phyloP scores from a whole-genome alignment of 2,888 invertebrate genomes.

The Chydorus sphaericus region DNA sequence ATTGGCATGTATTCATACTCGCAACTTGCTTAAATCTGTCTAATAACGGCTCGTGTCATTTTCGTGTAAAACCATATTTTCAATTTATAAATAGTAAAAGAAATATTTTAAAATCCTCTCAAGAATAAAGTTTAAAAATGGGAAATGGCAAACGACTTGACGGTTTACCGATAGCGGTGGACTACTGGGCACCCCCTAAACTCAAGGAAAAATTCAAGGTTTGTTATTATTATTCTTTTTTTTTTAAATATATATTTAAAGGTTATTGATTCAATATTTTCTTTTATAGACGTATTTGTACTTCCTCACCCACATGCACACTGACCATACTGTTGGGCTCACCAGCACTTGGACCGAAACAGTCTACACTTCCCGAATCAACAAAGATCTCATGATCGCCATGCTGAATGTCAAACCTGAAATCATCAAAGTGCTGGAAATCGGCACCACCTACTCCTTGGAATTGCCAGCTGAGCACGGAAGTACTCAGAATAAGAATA shows the following conservation, averaged over 20 bases:
- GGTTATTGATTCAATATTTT: background rate
- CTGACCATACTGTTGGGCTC: conserved; percentile 3
- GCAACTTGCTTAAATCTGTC: too few relatives aligned
- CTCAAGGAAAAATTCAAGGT: background rate
- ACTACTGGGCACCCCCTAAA: background rate
- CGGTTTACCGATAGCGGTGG: conserved; percentile 5
- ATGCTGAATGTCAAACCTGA: conserved; percentile 7
- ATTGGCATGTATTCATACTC: too few relatives aligned
- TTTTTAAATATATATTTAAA: background rate
- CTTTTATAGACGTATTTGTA: background rate
- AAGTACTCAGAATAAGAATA: background rate
- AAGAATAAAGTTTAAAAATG: too few relatives aligned
- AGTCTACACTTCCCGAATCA: conserved; percentile 1
- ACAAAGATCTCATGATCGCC: background rate
- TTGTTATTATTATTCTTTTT: background rate
- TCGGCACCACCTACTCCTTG: background rate
- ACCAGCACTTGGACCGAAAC: conserved; percentile 9
- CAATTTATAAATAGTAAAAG: too few relatives aligned
- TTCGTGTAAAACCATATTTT: too few relatives aligned
- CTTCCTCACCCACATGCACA: conserved; percentile 8
- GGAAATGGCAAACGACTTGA: too few relatives aligned
- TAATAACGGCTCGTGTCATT: too few relatives aligned
- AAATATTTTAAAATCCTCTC: too few relatives aligned
- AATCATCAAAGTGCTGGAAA: background rate
- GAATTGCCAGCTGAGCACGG: background rate